Conservation (phyloP, 2,888 invertebrate species). For the Perizoma affinitatum region DNA sequence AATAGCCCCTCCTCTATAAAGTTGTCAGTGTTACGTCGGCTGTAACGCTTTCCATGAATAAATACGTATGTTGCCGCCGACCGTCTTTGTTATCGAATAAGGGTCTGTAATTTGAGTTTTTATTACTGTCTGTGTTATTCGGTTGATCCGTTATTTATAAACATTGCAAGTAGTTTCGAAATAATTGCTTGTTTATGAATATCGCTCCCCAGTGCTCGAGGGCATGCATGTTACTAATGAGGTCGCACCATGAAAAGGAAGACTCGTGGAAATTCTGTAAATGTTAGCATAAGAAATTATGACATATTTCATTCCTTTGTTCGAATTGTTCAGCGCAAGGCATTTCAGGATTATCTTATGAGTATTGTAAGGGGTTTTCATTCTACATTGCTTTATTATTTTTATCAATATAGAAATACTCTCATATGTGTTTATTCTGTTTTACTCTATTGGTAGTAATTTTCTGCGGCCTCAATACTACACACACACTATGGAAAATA, state of each 20-base stretch:
- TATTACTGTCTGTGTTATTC: too few relatives aligned
- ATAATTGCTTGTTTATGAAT: constrained; percentile 5
- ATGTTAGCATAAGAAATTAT: constrained; percentile 15
- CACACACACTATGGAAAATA: constrained; percentile 12
- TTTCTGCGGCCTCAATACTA: constrained; percentile 13
- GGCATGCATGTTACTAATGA: constrained; percentile 42
- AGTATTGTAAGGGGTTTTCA: neutral
- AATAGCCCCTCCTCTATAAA: constrained; percentile 18
- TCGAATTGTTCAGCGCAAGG: too few relatives aligned
- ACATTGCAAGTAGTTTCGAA: neutral
- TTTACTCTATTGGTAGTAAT: too few relatives aligned
- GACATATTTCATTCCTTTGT: constrained; percentile 10
- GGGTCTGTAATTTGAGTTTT: too few relatives aligned
- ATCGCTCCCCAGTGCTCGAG: constrained; percentile 16
- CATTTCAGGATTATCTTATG: too few relatives aligned
- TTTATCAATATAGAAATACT: too few relatives aligned
- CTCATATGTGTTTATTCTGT: too few relatives aligned
- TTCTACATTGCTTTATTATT: too few relatives aligned
- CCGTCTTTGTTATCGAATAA: constrained; percentile 8
- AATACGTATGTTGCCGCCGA: neutral
- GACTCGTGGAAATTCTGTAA: constrained; percentile 17
- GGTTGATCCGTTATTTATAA: neutral
- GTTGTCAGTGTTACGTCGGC: constrained; percentile 1
- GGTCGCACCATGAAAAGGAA: constrained; percentile 41
- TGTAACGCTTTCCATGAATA: constrained; percentile 5